Conservation (phyloP, 1,140 invertebrate genomes). For the Bombus sylvicola region DNA sequence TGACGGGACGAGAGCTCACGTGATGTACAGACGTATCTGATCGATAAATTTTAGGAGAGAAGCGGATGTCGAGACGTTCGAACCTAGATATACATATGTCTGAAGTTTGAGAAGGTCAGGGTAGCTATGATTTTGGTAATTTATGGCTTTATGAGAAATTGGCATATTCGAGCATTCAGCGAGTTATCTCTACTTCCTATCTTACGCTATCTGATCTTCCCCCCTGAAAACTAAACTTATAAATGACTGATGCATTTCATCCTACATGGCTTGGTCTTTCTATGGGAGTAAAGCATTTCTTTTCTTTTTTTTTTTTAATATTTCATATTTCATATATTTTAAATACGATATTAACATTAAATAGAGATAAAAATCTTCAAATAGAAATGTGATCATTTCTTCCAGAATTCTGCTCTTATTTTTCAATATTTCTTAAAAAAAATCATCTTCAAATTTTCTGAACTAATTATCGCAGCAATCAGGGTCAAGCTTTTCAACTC, state of each 20-base stretch:
- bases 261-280: no score
- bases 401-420: no score
- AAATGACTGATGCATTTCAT: no score
- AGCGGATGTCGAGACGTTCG: neutral
- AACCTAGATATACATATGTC: neutral
- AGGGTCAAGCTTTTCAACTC: neutral
- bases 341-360: no score
- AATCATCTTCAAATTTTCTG: neutral
- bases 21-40: neutral
- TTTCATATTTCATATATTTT: no score
- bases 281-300: no score
- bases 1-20: neutral
- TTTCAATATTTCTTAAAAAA: no score
- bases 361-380: no score
- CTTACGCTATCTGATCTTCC: neutral
- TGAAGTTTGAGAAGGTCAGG: neutral
- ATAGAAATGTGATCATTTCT: no score
- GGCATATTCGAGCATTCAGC: neutral
- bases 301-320: no score
- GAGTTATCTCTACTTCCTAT: neutral
- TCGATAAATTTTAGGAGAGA: neutral
- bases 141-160: neutral
- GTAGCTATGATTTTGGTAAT: neutral
- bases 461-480: neutral
- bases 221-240: no score